Percentiles rank a stretch among this genome's conserved stretches.
These are phyloP conservation scores for Thripadectes ignobilis DNA, from an alignment of 2,797 vertebrate genomes.

Conservation along the genomic window DNA sequence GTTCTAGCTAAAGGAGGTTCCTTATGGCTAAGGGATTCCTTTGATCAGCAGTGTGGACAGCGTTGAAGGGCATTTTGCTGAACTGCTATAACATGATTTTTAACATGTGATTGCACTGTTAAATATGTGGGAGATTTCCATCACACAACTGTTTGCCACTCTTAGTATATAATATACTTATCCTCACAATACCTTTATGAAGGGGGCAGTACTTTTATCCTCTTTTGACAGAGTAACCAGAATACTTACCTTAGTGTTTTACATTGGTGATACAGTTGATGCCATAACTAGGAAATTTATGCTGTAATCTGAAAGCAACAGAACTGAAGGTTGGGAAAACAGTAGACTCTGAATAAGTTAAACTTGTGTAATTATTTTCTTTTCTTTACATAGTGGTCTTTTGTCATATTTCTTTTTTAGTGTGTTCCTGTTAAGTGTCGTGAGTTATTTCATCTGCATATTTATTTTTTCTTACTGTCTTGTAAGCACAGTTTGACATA, in stretches of 20 bases:
- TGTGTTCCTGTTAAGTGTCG: neutral
- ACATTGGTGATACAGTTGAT: neutral
- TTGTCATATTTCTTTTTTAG: neutral
- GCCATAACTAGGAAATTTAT: neutral
- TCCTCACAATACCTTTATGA: neutral
- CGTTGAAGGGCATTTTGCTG: neutral
- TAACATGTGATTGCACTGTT: neutral
- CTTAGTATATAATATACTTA: neutral
- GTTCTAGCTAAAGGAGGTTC: neutral
- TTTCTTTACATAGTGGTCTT: neutral
- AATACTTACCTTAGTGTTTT: neutral
- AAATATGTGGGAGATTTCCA: neutral
- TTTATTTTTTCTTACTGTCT: neutral
- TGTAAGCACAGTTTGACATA: neutral
- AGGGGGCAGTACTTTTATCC: neutral
- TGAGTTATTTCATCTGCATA: neutral
- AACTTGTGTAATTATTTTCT: neutral
- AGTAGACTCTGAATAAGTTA: neutral
- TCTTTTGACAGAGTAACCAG: neutral
- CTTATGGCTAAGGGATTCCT: neutral
- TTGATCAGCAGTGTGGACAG: neutral
- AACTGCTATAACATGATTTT: neutral
- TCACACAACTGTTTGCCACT: neutral
- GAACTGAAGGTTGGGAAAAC: neutral
- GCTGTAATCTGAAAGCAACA: neutral